These are phyloP conservation scores for Leptobrachium leishanense DNA, from an alignment of 2,113 vertebrate genomes.

Conservation along the genomic window DNA sequence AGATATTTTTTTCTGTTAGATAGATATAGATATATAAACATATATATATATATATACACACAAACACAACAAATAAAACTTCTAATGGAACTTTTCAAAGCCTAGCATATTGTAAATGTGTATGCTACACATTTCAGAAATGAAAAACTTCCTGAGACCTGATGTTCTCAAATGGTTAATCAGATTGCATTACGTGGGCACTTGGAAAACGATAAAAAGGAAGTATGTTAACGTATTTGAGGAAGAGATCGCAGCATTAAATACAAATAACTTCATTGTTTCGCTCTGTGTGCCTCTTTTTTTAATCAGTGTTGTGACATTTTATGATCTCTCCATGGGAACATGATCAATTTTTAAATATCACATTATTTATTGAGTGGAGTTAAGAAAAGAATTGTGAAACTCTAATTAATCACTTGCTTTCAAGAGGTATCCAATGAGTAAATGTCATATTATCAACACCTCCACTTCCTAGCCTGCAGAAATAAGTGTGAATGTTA, in stretches of 20 bases:
- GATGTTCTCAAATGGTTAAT: no score
- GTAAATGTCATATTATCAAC: slow-evolving; percentile 45
- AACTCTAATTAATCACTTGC: slow-evolving; percentile 38
- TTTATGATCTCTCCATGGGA: slow-evolving; percentile 6
- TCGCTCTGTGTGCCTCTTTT: neutral
- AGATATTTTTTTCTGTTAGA: no score
- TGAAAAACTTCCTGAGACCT: no score
- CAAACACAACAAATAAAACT: no score
- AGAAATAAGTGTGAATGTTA: slow-evolving; percentile 34
- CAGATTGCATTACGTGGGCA: no score
- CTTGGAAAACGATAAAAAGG: no score
- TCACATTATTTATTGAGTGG: slow-evolving; percentile 41
- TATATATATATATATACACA: no score
- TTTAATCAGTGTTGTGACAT: slow-evolving; percentile 26
- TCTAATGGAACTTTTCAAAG: no score
- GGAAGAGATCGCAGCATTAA: neutral
- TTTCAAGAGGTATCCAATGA: slow-evolving; percentile 40
- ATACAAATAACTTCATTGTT: neutral
- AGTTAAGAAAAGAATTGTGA: slow-evolving; percentile 18
- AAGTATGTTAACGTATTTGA: neutral
- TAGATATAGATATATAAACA: no score
- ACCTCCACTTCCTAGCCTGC: slow-evolving; percentile 33
- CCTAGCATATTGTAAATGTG: no score
- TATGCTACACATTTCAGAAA: no score
- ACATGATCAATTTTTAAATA: slow-evolving; percentile 40